Base-by-base conservation (phyloP, 1,140 invertebrate species). In the Dolichoris vasculosae region DNA sequence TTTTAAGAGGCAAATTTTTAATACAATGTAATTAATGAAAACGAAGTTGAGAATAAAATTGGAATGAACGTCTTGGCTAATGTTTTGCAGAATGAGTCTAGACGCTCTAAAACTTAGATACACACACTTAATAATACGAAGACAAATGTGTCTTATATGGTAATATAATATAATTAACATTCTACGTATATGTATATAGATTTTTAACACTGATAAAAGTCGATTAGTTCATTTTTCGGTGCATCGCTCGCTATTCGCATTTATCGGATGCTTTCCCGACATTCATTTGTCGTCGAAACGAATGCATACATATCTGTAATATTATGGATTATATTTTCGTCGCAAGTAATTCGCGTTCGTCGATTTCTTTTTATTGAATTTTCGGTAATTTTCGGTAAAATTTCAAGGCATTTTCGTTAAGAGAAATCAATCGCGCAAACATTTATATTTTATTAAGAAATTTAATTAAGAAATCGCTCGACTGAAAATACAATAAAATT, bases 331-430 rank as follows among this genome's bases (percentile, higher is more conserved):
- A 30, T 55, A 55, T 73, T 69, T 71, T 43, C 1, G 6, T 73
- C 2, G 32, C 69, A 59, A 73, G 48, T 73, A 76, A 32, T 59
- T 59, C n/a, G n/a, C 51, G 63, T 76, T 76, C 82, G 17, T 63
- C 38, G 71, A 55, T 51, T 83, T 8, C 40, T 55, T 59, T 32
- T 67, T 13, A 26, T 46, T 80, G 15, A 38, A 59, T 75, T 75
- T 76, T n/a, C 0, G 32, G 2, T 17, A 48, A 48, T 32, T 51
- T n/a, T n/a, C n/a, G n/a, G n/a, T n/a, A n/a, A n/a, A n/a, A n/a
- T n/a, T 67, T 64, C 40, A 83, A 77, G 73, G 82, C 82, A 83
- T 59, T 78, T 77, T 77, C 17, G 59, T 46, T 0, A 63, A 46
- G 63, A 51, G 1, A 82, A 75, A 82, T 43, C 40, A 71, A 59